These are phyloP conservation scores for Oscheius sp. DNA, from an alignment of 2,888 invertebrate genomes.

Conservation along the genomic window DNA sequence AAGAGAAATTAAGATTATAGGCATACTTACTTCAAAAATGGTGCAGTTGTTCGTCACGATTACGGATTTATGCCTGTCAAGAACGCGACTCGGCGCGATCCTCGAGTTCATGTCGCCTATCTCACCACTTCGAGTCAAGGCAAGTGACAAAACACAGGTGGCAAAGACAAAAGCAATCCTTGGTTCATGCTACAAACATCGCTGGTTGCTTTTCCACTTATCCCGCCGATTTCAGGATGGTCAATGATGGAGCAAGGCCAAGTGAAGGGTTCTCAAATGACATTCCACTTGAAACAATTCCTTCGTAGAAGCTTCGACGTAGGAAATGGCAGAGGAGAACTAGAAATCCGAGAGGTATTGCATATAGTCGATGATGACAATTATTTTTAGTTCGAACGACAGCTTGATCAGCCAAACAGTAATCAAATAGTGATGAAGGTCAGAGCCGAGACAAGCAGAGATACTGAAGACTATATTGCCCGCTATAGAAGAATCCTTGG, in stretches of 20 bases:
- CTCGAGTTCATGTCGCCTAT: slow-evolving; percentile 67
- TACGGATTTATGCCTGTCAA: slow-evolving; percentile 70
- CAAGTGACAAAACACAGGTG: too few relatives aligned
- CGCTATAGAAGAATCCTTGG: slow-evolving; percentile 52
- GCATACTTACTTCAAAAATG: slow-evolving; percentile 65
- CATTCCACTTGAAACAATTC: slow-evolving; percentile 69
- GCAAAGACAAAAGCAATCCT: too few relatives aligned
- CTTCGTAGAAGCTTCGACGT: slow-evolving; percentile 67
- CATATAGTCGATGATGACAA: not conserved
- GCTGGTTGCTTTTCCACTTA: not conserved
- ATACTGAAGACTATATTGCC: slow-evolving; percentile 65
- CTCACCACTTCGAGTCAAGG: slow-evolving; percentile 68
- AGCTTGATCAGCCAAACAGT: slow-evolving; percentile 64
- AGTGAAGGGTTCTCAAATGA: slow-evolving; percentile 64
- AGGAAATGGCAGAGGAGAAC: slow-evolving; percentile 55
- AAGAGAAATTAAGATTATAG: slow-evolving; percentile 37
- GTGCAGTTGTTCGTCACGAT: slow-evolving; percentile 64
- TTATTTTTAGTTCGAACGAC: slow-evolving; percentile 61
- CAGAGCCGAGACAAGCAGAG: slow-evolving; percentile 65
- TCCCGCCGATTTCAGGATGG: slow-evolving; percentile 50
- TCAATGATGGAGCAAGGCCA: slow-evolving; percentile 70
- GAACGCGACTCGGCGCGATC: slow-evolving; percentile 67
- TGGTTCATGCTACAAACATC: not conserved
- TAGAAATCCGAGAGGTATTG: slow-evolving; percentile 64
- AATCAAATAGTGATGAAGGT: slow-evolving; percentile 65